phyloP scores from a whole-genome alignment of 2,888 invertebrate species.

The Metopia argyrocephala region DNA sequence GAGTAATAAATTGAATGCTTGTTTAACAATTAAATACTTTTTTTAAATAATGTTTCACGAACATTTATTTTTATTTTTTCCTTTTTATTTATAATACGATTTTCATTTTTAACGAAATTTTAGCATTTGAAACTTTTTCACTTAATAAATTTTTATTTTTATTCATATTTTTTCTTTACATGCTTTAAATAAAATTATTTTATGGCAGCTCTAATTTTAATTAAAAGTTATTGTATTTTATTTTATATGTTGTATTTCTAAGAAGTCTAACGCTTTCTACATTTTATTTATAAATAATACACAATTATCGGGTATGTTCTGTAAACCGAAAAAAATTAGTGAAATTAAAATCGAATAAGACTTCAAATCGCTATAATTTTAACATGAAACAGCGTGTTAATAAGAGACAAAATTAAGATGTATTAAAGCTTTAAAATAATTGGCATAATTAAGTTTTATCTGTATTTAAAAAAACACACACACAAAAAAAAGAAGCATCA shows the following conservation, averaged over 20 bases:
- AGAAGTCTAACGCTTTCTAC: constrained; percentile 18
- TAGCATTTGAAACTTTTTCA: constrained; percentile 26
- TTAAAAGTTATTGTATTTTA: constrained; percentile 1
- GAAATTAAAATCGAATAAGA: no score
- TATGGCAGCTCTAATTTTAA: constrained; percentile 50
- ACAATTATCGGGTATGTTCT: neutral
- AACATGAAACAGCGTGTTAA: no score
- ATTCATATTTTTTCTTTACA: neutral
- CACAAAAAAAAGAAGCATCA: no score
- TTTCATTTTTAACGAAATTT: no score
- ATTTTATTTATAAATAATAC: neutral
- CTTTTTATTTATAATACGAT: neutral
- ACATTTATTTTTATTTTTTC: constrained; percentile 15
- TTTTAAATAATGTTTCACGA: constrained; percentile 41
- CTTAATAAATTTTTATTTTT: neutral
- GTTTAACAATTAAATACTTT: constrained; percentile 47
- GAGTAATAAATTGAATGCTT: constrained; percentile 31
- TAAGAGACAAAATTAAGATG: no score
- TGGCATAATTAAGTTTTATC: no score
- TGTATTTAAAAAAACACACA: no score
- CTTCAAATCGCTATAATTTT: no score
- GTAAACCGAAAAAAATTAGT: no score
- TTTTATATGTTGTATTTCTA: neutral
- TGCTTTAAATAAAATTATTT: constrained; percentile 27
- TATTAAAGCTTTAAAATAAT: no score